phyloP scores from a whole-genome alignment of 2,113 vertebrate species.

The Megaceryle torquata region DNA sequence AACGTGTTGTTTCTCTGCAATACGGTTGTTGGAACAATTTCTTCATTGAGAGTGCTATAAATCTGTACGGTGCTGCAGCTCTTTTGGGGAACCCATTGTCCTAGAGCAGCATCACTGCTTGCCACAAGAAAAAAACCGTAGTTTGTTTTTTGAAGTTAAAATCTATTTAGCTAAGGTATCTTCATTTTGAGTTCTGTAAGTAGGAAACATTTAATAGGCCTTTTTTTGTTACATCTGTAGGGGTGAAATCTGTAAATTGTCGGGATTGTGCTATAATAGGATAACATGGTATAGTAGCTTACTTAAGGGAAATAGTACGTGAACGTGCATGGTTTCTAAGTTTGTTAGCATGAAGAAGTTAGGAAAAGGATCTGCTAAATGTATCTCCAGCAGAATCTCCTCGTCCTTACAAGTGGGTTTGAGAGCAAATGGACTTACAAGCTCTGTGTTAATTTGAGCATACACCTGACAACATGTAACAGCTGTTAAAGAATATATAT shows the following conservation, averaged over 20 bases:
- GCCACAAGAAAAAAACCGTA: not conserved
- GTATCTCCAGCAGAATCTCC: not conserved
- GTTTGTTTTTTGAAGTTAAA: not conserved
- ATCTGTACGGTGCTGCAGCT: not conserved
- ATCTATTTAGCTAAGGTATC: not conserved
- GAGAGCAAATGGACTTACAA: not conserved
- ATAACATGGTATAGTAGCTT: not conserved
- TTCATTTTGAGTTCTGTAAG: not conserved
- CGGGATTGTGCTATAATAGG: not conserved
- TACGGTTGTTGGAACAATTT: not conserved
- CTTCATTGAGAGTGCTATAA: not conserved
- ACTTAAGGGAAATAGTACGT: fast-evolving
- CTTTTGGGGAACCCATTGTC: not conserved
- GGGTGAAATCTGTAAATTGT: not conserved
- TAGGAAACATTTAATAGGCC: not conserved
- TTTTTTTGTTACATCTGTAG: not conserved
- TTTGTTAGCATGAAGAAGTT: not conserved
- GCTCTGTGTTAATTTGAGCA: not conserved
- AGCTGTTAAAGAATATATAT: not conserved
- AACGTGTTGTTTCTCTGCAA: not conserved
- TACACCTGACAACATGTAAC: not conserved
- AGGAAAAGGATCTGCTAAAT: not conserved
- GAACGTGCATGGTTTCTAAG: fast-evolving
- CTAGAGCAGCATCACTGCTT: not conserved
- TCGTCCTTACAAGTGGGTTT: not conserved